Conservation (phyloP, 92 coral and sea anemone species). For the Epizoanthus illoricatus region DNA sequence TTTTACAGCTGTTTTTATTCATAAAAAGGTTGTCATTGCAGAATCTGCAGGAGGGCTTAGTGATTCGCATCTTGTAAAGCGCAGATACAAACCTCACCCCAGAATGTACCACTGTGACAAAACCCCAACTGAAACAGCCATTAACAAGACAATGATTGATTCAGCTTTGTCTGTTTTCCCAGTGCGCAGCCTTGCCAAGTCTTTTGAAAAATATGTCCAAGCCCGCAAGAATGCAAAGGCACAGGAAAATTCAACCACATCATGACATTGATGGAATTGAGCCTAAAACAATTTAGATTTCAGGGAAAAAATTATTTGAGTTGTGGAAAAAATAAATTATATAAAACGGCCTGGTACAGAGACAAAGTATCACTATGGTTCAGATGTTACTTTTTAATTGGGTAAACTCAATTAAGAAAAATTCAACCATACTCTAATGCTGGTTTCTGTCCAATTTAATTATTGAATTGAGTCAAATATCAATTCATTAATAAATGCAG, state of each 20-base stretch:
- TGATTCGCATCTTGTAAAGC: constrained; percentile 2
- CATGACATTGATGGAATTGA: too few relatives aligned
- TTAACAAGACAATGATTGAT: constrained; percentile 12
- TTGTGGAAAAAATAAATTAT: too few relatives aligned
- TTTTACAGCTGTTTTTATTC: constrained; percentile 85
- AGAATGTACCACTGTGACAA: constrained; percentile 56
- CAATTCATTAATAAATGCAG: too few relatives aligned
- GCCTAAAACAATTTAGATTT: too few relatives aligned
- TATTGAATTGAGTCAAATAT: too few relatives aligned
- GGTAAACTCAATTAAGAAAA: too few relatives aligned
- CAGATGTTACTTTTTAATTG: too few relatives aligned
- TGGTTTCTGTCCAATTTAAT: too few relatives aligned
- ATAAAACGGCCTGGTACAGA: too few relatives aligned
- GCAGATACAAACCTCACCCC: constrained; percentile 53
- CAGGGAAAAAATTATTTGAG: too few relatives aligned
- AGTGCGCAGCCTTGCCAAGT: constrained; percentile 21
- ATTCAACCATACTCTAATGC: too few relatives aligned
- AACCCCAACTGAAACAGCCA: background rate
- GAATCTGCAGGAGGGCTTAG: background rate
- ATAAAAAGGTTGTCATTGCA: constrained; percentile 64
- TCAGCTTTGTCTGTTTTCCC: constrained; percentile 17
- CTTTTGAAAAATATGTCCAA: background rate
- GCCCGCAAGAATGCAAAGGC: constrained; percentile 12
- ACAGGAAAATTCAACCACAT: background rate
- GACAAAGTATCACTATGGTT: too few relatives aligned